These are phyloP conservation scores for Dryadula phaetusa DNA, from an alignment of 2,888 invertebrate genomes.

Conservation along the genomic window DNA sequence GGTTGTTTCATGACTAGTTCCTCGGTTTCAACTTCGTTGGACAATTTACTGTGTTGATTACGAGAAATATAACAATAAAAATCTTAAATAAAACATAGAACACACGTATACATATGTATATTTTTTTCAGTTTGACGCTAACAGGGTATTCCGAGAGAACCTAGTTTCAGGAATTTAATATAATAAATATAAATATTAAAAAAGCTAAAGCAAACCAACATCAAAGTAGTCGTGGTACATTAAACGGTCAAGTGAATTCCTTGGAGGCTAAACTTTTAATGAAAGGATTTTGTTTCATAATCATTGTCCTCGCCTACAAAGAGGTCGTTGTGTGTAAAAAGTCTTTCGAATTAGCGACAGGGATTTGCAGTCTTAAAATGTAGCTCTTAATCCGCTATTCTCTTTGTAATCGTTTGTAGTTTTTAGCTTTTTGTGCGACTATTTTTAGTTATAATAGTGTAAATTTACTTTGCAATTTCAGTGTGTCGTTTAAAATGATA, in stretches of 20 bases:
- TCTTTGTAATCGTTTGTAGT: slow-evolving; percentile 4
- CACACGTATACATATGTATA: too few relatives aligned
- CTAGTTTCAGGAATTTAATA: too few relatives aligned
- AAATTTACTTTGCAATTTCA: not conserved
- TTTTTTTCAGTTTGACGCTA: too few relatives aligned
- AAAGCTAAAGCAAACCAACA: not conserved
- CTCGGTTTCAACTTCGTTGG: too few relatives aligned
- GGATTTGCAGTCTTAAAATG: slow-evolving; percentile 42
- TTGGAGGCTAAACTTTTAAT: slow-evolving; percentile 73
- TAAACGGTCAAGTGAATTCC: slow-evolving; percentile 48
- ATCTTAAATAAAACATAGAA: too few relatives aligned
- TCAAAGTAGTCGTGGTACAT: slow-evolving; percentile 16
- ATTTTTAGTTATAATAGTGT: slow-evolving; percentile 5
- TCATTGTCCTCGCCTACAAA: slow-evolving; percentile 58
- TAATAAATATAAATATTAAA: not conserved
- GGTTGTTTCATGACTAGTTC: too few relatives aligned
- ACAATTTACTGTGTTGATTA: too few relatives aligned
- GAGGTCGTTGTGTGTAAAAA: slow-evolving; percentile 55
- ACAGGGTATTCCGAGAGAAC: too few relatives aligned
- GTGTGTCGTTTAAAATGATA: not conserved
- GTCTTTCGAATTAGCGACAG: slow-evolving; percentile 57
- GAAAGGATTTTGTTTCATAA: slow-evolving; percentile 69
- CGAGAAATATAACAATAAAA: too few relatives aligned
- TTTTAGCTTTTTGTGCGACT: not conserved
- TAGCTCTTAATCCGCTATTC: slow-evolving; percentile 25